Evolutionary conservation across 2,113 vertebrate species (phyloP).

Genomic region (Paramormyrops kingsleyae): DNA sequence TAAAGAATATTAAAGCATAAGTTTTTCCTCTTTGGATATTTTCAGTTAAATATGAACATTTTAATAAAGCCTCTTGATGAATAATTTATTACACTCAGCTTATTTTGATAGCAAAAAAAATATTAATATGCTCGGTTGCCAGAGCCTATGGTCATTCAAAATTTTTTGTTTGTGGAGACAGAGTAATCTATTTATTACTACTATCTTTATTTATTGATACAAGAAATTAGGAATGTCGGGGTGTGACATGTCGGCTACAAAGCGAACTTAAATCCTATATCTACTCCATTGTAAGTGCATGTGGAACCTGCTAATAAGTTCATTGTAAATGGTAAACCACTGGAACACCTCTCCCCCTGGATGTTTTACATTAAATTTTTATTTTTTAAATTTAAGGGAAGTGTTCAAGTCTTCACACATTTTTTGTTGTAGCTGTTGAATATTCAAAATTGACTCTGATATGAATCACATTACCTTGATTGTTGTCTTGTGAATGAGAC

Average conservation of each 20-base stretch:
- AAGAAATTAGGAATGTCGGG: neutral
- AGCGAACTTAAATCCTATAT: neutral
- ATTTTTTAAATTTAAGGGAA: neutral
- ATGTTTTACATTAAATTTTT: neutral
- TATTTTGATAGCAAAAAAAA: slow-evolving; percentile 2
- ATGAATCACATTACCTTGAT: neutral
- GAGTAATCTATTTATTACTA: neutral
- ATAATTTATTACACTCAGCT: slow-evolving; percentile 13
- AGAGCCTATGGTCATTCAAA: neutral
- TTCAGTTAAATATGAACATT: slow-evolving; percentile 21
- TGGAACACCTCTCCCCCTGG: neutral
- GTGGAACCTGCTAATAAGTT: neutral
- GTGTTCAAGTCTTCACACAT: neutral
- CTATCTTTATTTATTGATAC: neutral
- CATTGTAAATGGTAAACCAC: neutral
- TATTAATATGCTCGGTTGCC: neutral
- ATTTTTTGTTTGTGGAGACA: neutral
- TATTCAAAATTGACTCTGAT: neutral
- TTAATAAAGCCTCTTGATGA: slow-evolving; percentile 32
- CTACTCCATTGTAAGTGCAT: neutral
- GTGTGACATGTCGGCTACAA: neutral
- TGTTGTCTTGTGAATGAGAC: neutral
- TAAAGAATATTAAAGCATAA: slow-evolving; percentile 19
- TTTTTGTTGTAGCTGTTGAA: neutral
- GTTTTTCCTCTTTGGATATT: slow-evolving; percentile 6